These are phyloP conservation scores for Prinia subflava DNA, from an alignment of 2,113 vertebrate genomes.

Conservation along the genomic window DNA sequence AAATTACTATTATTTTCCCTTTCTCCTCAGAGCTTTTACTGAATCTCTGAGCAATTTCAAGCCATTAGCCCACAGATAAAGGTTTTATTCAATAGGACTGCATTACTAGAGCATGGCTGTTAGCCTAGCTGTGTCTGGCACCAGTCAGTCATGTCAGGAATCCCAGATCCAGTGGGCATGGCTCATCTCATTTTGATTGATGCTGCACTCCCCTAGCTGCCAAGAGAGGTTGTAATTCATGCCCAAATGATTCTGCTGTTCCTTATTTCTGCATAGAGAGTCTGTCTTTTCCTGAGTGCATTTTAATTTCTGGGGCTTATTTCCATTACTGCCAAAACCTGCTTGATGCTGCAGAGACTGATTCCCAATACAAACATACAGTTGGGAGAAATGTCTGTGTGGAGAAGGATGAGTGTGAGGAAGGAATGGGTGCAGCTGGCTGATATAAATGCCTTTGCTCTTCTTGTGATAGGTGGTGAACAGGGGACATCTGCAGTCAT, in stretches of 20 bases:
- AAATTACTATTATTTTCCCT: conserved; percentile 65
- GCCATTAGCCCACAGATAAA: conserved; percentile 43
- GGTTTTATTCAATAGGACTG: conserved; percentile 22
- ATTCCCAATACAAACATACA: neutral
- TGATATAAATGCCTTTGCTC: neutral
- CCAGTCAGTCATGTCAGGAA: conserved; percentile 12
- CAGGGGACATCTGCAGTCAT: neutral
- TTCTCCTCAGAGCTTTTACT: conserved; percentile 57
- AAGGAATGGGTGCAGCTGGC: neutral
- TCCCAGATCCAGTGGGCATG: neutral
- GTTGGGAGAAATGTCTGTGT: neutral
- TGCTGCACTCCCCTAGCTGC: neutral
- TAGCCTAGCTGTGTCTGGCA: conserved; percentile 25
- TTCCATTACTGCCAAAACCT: neutral
- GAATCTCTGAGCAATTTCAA: conserved; percentile 55
- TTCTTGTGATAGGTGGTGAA: neutral
- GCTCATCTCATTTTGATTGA: conserved; percentile 7
- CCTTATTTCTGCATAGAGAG: neutral
- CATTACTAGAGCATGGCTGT: conserved; percentile 15
- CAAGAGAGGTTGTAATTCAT: conserved; percentile 9
- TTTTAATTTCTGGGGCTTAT: conserved; percentile 12
- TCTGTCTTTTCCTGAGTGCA: neutral
- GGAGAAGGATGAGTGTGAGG: neutral
- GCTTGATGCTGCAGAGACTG: neutral
- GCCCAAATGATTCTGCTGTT: neutral